Conservation (phyloP, 1,140 invertebrate species). For the Heliconius himera region DNA sequence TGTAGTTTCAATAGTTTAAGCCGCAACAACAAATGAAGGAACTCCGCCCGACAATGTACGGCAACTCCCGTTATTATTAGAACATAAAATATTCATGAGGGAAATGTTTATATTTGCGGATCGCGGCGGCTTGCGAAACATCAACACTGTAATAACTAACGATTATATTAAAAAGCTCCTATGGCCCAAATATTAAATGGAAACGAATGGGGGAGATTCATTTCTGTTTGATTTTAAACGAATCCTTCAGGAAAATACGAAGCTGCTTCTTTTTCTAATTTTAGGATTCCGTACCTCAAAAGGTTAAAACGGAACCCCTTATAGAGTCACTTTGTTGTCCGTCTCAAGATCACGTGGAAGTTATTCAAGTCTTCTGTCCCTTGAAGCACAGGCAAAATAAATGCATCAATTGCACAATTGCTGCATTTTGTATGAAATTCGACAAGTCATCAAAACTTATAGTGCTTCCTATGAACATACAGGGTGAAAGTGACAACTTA, state of each 20-base stretch:
- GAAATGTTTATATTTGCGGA: conserved; percentile 14
- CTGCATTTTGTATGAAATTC: no score
- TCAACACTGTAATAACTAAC: conserved; percentile 10
- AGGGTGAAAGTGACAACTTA: no score
- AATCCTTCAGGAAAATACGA: background rate
- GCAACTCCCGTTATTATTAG: conserved; percentile 16
- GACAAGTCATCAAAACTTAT: no score
- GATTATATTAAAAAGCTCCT: background rate
- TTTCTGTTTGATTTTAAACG: background rate
- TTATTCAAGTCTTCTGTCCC: no score
- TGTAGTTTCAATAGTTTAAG: background rate
- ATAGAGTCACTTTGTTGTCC: no score
- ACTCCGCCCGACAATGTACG: background rate
- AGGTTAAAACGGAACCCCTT: no score
- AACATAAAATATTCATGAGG: conserved; percentile 19
- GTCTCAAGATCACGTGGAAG: no score
- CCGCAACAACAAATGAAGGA: background rate
- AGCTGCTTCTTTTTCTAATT: no score
- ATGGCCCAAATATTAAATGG: background rate
- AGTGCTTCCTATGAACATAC: no score
- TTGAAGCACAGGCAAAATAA: no score
- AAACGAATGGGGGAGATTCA: background rate
- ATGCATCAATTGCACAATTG: no score
- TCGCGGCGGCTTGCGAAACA: conserved; percentile 15
- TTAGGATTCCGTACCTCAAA: no score